Base-by-base conservation (phyloP, 2,888 invertebrate species). In the Anthoptus insignis region DNA sequence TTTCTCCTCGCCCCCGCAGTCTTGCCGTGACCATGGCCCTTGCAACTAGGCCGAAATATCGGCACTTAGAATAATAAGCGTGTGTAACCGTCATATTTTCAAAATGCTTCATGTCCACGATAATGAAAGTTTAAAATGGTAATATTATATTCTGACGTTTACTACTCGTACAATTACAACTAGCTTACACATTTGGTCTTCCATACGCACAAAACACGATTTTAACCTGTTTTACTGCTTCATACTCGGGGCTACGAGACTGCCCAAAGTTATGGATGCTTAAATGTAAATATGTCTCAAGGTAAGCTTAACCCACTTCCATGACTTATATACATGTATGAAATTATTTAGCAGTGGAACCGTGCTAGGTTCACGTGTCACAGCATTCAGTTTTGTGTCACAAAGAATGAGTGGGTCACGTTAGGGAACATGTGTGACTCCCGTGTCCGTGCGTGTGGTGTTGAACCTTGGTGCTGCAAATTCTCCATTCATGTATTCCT, bases 401-500 rank as follows among this genome's bases (percentile, higher is more conserved):
- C 13, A 22, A 68, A 63, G 65, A 57, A 64, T 68, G 52, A 64
- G 45, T 68, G 49, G 24, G 64, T 84, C 84, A 86, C 84, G 84
- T 86, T 83, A 78, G n/a, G 21, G 21, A 54, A 66, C 76, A 78
- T 73, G 73, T 66, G 69, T 54, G 56, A 53, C 29, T 64, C 68
- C 71, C 78, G 79, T 79, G 78, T 45, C 61, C 60, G 56, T 86
- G 83, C 84, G 87, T 85, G 87, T 75, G 47, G 7, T 24, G 42
- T 52, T 37, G 63, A 78, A 78, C 86, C 88, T 84, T 83, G 82
- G 69, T 70, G 61, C 70, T 71, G 69, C 68, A 69, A 53, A 71
- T 76, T 78, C 69, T 58, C 66, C 59, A 85, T 86, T 85, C 79
- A 88, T 89, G 22, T 82, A 86, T 87, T 81, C 80, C 68, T 64